Base-by-base conservation (phyloP, 2,888 invertebrate genomes). In the Lithodes maja region DNA sequence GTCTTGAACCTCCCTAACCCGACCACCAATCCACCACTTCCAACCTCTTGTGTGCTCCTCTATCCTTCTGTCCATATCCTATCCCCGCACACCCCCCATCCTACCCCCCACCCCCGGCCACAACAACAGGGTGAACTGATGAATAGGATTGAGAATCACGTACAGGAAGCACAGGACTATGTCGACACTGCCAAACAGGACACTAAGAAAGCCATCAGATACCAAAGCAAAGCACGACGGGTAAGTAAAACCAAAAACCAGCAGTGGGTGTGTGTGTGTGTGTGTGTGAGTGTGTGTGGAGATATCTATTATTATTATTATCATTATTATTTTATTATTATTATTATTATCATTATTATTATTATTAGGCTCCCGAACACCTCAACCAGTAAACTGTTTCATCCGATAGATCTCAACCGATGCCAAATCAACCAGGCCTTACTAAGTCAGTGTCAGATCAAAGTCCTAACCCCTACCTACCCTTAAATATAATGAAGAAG, bases 61-160 rank as follows among this genome's bases (percentile, higher is more conserved):
- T 33, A 5, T 78, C 78, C 85, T 78, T 85, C 49, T 15, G 61
- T 77, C 85, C 85, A 78, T 1, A 61, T 61, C 33, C 61, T 61
- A 61, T 61, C 61, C 61, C 5, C 54, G 15, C 50, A 78, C 77
- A 52, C 7, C 75, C 50, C 79, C 61, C 50, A 55, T 33, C 53
- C 54, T 15, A 7, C 9, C 75, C 86, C 61, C 90, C 71, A 69
- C 74, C 79, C 85, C 77, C 81, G 82, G 84, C 82, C 85, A 71
- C 85, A 89, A 84, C 87, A 53, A 86, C 95, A 99, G 98, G 99
- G 99, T 94, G 99, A 99, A 96, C 99, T 99, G 99, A 99, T 99
- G 95, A 99, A 99, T 96, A 97, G 99, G 95, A 99, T 99, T 95
- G 99, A 99, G 95, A 99, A 99, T 96, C 99, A 99, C 96, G 99